phyloP scores from a whole-genome alignment of 2,113 vertebrate genomes.

The Polypterus senegalus region DNA sequence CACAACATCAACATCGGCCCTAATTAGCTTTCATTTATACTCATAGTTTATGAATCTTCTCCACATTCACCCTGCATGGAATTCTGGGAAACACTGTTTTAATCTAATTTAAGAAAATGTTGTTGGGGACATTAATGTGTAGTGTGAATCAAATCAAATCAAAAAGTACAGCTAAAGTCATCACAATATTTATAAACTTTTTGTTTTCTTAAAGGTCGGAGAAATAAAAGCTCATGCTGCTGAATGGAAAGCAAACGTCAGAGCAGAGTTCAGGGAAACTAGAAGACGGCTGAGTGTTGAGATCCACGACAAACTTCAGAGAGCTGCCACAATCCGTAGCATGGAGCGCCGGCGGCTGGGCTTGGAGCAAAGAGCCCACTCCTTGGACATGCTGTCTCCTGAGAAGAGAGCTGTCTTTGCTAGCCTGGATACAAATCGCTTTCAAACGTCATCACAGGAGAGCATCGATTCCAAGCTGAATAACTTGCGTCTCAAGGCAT shows the following conservation, averaged over 20 bases:
- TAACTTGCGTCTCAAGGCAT: conserved; percentile 73
- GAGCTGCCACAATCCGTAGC: conserved; percentile 90
- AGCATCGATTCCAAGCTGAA: conserved; percentile 90
- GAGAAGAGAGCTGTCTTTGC: conserved; percentile 86
- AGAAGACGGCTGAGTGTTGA: conserved; percentile 82
- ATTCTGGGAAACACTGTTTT: not conserved
- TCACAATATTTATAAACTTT: not conserved
- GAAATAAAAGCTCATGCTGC: conserved; percentile 90
- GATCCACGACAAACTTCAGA: conserved; percentile 90
- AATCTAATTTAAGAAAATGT: not conserved
- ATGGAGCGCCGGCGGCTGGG: conserved; percentile 90
- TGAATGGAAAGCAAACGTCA: conserved; percentile 93
- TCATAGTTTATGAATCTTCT: too few species aligned
- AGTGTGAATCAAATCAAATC: not conserved
- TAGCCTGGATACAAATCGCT: conserved; percentile 72
- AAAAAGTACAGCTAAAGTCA: not conserved
- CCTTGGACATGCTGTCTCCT: conserved; percentile 88
- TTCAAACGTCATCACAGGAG: conserved; percentile 90
- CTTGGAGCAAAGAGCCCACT: conserved; percentile 87
- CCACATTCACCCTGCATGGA: not conserved
- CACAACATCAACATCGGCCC: too few species aligned
- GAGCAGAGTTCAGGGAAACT: conserved; percentile 87
- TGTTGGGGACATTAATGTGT: not conserved
- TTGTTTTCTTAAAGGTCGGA: conserved; percentile 60
- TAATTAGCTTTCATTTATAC: too few species aligned